Base-by-base conservation (phyloP, 2,797 vertebrate genomes). In the Pagetopsis macropterus region DNA sequence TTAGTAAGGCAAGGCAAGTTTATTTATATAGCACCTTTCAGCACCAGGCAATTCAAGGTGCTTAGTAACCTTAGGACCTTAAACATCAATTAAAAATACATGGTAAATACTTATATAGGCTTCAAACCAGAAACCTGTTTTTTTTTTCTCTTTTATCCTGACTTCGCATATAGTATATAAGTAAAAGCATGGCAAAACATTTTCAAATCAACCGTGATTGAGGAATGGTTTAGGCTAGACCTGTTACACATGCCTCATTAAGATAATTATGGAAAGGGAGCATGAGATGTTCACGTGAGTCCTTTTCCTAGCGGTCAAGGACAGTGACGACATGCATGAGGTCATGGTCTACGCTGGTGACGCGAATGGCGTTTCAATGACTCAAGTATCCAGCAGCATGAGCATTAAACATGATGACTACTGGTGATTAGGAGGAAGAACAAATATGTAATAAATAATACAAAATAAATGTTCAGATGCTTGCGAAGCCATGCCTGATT, bases 301-400 rank as follows among this genome's bases (percentile, higher is more conserved):
- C 45, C 11, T n/a, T 49, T 76, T 78, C 52, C 63, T 57, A 51
- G 65, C 1, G 37, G 75, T 88, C 75, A 87, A 82, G 72, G 62
- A 69, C 71, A 31, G 56, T 76, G 83, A 85, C 27, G 41, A 31
- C 76, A 64, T 19, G 49, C 63, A 58, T 62, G 76, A 79, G 58
- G 70, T 83, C 45, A 23, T n/a, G 19, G 57, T 72, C 75, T 79
- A 6, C 73, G 61, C 65, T 40, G 15, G 63, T 72, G 72, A 86
- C 85, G 78, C 59, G 37, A 81, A 84, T 84, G 50, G 78, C 82
- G 76, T 89, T 89, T 88, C 82, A 75, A 84, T 83, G 77, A 90
- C 77, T 87, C 81, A 84, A 88, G 76, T 63, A 70, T 79, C 70
- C 75, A 80, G 56, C 80, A 76, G 79, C 48, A 69, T 75, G 75